Evolutionary conservation across 2,113 vertebrate genomes (phyloP).

Genomic region (Ophthalmolycus amberensis): DNA sequence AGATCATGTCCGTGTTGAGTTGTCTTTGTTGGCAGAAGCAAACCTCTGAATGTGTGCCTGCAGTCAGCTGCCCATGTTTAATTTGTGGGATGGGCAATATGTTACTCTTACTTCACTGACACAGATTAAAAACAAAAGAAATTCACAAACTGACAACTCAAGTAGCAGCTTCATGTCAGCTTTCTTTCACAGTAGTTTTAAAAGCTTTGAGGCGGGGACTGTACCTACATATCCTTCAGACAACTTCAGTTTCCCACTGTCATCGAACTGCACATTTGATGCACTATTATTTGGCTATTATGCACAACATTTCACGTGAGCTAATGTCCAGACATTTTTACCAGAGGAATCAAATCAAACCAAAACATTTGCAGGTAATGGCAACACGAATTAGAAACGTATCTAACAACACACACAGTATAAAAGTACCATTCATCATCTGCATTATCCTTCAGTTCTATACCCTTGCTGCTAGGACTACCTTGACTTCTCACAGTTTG

Average conservation of each 20-base stretch:
- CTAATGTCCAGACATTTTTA: too few species aligned
- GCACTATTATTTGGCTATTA: neutral
- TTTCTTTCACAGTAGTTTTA: neutral
- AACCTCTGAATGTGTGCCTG: slow-evolving; percentile 46
- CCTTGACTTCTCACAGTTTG: neutral
- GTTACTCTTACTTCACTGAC: slow-evolving; percentile 20
- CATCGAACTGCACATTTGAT: neutral
- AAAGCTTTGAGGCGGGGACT: neutral
- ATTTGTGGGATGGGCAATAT: slow-evolving; percentile 56
- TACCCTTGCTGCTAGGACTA: neutral
- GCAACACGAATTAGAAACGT: neutral
- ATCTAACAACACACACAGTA: neutral
- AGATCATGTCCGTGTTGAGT: slow-evolving; percentile 20
- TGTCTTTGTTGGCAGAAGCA: slow-evolving; percentile 54
- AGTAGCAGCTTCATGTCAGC: neutral
- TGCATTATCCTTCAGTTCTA: neutral
- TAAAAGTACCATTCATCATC: neutral
- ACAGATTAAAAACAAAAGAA: neutral
- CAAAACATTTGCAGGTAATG: neutral
- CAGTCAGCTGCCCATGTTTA: slow-evolving; percentile 63
- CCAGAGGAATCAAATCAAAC: neutral
- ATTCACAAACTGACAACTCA: neutral
- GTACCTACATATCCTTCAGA: neutral
- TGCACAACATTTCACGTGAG: neutral
- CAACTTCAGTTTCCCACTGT: neutral